A percentile compares a stretch with the other conserved stretches of the same genome.
These are phyloP conservation scores for Schizaphis graminum DNA, from an alignment of 2,888 invertebrate species.

Conservation along the genomic window DNA sequence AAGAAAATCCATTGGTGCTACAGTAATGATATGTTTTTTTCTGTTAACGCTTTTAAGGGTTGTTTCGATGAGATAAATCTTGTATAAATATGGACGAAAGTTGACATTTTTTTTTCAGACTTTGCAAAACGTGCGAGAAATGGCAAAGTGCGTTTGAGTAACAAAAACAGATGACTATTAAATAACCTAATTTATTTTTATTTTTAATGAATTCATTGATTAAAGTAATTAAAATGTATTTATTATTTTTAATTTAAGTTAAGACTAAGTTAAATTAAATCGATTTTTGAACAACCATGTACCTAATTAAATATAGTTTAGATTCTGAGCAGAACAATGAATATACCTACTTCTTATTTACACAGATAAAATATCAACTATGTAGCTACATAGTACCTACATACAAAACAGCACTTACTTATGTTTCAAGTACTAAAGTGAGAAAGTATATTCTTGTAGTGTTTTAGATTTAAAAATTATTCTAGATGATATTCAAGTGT, in stretches of 20 bases:
- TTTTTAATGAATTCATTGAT: not conserved
- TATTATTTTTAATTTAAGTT: not conserved
- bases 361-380: not conserved
- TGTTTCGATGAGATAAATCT: slow-evolving; percentile 14
- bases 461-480: not conserved
- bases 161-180: not conserved
- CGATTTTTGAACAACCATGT: not conserved
- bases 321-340: no score
- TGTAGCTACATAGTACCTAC: not conserved
- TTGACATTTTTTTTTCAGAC: not conserved
- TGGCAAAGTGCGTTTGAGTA: not conserved
- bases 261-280: not conserved
- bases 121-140: not conserved
- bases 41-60: not conserved
- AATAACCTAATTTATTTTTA: not conserved
- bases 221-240: not conserved
- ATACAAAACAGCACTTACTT: not conserved
- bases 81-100: not conserved
- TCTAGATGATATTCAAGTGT: not conserved
- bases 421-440: not conserved
- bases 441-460: not conserved
- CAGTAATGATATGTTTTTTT: slow-evolving; percentile 1
- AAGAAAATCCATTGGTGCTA: slow-evolving; percentile 15
- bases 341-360: not conserved
- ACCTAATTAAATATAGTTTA: not conserved